Conservation (phyloP, 2,797 vertebrate species). For the Poecilia gillii region DNA sequence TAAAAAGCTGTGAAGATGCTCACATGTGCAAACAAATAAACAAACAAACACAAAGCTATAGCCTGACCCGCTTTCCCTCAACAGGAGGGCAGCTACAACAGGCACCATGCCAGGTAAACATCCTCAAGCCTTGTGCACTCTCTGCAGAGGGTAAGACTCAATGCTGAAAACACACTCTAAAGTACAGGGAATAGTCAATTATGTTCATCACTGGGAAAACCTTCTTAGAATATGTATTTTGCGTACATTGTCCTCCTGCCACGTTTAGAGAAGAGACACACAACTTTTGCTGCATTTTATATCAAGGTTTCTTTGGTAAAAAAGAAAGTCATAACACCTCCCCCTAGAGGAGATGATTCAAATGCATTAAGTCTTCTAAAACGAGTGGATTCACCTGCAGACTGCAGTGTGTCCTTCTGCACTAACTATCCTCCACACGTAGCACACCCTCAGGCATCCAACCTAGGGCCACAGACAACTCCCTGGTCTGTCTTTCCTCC, state of each 20-base stretch:
- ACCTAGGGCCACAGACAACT: slow-evolving; percentile 80
- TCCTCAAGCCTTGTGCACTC: slow-evolving; percentile 82
- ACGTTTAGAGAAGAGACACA: slow-evolving; percentile 50
- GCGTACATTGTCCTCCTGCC: slow-evolving; percentile 55
- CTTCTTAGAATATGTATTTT: slow-evolving; percentile 68
- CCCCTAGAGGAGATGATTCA: slow-evolving; percentile 67
- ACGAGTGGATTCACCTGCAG: slow-evolving; percentile 76
- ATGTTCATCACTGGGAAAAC: slow-evolving; percentile 64
- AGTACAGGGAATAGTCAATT: slow-evolving; percentile 74
- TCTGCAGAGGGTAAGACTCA: slow-evolving; percentile 76
- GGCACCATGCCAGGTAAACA: slow-evolving; percentile 83
- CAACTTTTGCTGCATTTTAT: slow-evolving; percentile 64
- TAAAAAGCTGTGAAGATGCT: slow-evolving; percentile 39
- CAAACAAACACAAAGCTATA: slow-evolving; percentile 69
- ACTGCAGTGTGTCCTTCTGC: slow-evolving; percentile 64
- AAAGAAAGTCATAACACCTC: slow-evolving; percentile 61
- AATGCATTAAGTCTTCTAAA: slow-evolving; percentile 73
- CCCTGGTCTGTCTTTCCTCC: slow-evolving; percentile 69
- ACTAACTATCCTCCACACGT: slow-evolving; percentile 80
- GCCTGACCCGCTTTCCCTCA: slow-evolving; percentile 76
- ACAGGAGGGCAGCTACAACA: slow-evolving; percentile 79
- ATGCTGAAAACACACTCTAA: slow-evolving; percentile 67
- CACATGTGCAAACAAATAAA: slow-evolving; percentile 55
- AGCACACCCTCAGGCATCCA: slow-evolving; percentile 79
- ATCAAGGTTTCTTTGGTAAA: slow-evolving; percentile 58